These are phyloP conservation scores for Odocoileus virginianus DNA, from an alignment of 2,113 vertebrate genomes.

Conservation along the genomic window DNA sequence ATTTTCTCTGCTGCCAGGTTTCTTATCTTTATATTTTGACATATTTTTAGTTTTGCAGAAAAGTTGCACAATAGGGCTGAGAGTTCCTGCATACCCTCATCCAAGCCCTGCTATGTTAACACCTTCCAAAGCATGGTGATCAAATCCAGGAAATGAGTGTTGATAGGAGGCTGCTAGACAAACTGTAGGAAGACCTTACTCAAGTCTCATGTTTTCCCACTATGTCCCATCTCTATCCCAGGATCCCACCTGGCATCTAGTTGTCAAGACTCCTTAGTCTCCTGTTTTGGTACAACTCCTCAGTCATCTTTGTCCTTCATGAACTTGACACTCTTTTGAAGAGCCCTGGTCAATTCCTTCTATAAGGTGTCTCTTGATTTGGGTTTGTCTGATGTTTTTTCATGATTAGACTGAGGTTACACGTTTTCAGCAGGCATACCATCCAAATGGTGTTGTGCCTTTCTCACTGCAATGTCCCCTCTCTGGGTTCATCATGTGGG, in stretches of 20 bases:
- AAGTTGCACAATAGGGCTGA: neutral
- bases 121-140: neutral
- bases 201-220: neutral
- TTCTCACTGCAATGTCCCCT: accelerated
- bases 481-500: no score
- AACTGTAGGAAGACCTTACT: neutral
- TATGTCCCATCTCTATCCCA: neutral
- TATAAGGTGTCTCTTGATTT: neutral
- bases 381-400: neutral
- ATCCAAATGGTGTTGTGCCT: accelerated
- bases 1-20: neutral
- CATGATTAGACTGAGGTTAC: neutral
- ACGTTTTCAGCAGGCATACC: neutral
- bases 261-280: neutral
- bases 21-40: neutral
- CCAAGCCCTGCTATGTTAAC: neutral
- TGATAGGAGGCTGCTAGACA: neutral
- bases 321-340: neutral
- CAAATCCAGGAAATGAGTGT: neutral
- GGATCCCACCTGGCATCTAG: neutral
- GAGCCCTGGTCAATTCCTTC: neutral
- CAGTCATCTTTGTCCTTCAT: neutral
- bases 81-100: neutral
- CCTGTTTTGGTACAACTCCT: no score
- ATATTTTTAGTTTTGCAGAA: neutral